These are phyloP conservation scores for Calephelis perditalis DNA, from an alignment of 2,888 invertebrate species.

Conservation along the genomic window DNA sequence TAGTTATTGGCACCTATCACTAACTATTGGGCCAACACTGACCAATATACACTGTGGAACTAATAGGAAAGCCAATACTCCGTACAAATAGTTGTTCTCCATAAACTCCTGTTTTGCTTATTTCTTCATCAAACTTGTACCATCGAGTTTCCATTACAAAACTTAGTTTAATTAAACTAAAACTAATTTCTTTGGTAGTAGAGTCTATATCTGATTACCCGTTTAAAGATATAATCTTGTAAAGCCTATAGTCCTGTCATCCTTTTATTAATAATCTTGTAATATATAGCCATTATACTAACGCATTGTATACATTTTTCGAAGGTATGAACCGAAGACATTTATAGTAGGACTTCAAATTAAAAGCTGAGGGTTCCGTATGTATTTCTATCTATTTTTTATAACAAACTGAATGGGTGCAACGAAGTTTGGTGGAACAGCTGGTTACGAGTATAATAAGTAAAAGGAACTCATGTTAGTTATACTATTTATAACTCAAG, in stretches of 20 bases:
- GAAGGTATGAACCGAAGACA: constrained; percentile 6
- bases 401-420: too few species aligned
- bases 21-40: too few species aligned
- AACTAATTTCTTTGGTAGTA: background rate
- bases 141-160: background rate
- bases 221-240: constrained; percentile 14
- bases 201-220: background rate
- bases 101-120: constrained; percentile 1
- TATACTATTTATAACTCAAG: too few species aligned
- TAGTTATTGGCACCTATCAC: too few species aligned
- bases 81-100: too few species aligned
- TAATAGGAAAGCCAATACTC: too few species aligned
- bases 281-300: constrained; percentile 19
- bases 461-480: too few species aligned
- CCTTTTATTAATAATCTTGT: constrained; percentile 20
- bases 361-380: constrained; percentile 16
- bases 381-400: background rate
- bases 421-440: too few species aligned
- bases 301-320: constrained; percentile 7
- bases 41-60: too few species aligned
- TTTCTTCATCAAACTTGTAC: constrained; percentile 9
- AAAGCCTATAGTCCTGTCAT: constrained; percentile 17
- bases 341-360: background rate
- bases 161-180: background rate
- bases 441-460: too few species aligned